Evolutionary conservation across 2,797 vertebrate species (phyloP), one percentile per base, ranked within the genome.

Genomic region (Perodicticus potto): DNA sequence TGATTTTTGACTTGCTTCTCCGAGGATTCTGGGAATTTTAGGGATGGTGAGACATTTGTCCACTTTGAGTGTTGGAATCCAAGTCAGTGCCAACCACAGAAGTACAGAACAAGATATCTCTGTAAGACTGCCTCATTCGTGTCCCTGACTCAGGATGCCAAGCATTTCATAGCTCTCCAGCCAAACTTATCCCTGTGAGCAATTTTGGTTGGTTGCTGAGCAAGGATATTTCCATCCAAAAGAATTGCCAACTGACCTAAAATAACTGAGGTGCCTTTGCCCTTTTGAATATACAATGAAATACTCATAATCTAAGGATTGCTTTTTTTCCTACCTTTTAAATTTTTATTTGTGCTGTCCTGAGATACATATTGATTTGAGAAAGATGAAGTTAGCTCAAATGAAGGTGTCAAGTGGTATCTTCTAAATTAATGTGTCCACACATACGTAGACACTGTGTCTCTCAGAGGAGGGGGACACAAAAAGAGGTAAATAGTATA

Each of bases 271-370:
- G 95, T 97, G 87, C 32, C 20, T 94, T 85, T 97, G 82, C 65
- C 84, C 81, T 95, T 94, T 97, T 86, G 87, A 83, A 96, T 97
- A 96, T 89, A 94, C 97, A 97, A 97, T 96, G 92, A 96, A 98
- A 97, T 95, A 65, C 59, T 96, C 23, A 91, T 37, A 93, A 94
- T 77, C 81, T 89, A 86, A 69, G 49, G 43, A 40, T 94, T 53
- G 82, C 94, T 96, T 53, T 84, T 94, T 96, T 27, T 97, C 7
- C 49, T 40, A 81, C 37, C 45, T 57, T 97, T 97, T 91, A 94
- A 10, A 87, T 97, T 97, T 95, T 74, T 97, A 97, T 97, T 96
- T 97, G 59, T 96, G 73, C 81, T 97, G 78, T 96, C 63, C 92
- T 96, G 92, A 97, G 65, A 57, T 83, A 80, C 40, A 93, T 97